Evolutionary conservation across 2,888 invertebrate species (phyloP), one percentile per base, ranked within the genome.

Genomic region (Chrysomela aeneicollis): DNA sequence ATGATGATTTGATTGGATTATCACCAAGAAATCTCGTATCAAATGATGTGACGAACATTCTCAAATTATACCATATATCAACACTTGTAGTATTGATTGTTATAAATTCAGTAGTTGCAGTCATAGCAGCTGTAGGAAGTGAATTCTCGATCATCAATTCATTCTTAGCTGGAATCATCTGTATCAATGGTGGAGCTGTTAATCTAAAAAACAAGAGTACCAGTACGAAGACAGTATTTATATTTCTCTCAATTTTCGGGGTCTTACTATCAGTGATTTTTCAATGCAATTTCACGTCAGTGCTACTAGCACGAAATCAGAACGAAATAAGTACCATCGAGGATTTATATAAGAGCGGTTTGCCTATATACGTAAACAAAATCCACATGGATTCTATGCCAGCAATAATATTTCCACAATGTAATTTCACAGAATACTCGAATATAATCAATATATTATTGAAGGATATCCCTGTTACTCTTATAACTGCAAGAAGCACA

Each of bases 381-480:
- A 15, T 30, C n/a, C 53, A 53, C 15, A 18, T 18, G 2, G 19
- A 53, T 15, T 35, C 9, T 17, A 53, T 53, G n/a, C 53, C 53
- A 8, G 12, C 1, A 18, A 53, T 30, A 2, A 2, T 53, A 2
- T 32, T 17, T 4, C 19, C 12, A 18, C 53, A 53, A 30, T 32
- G 53, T 49, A 21, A 35, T 15, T 53, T 53, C 35, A 19, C 53
- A 6, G 3, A 15, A 4, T 4, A n/a, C 4, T 15, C n/a, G 1
- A 3, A 2, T 2, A 15, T 42, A 12, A 42, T 15, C n/a, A 6
- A 42, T 4, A 1, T 42, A 15, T n/a, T 42, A 12, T 42, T n/a
- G 42, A 35, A 12, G 3, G 12, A 15, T 1, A 2, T 3, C 42
- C 15, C 42, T 1, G 1, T 15, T 1, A 12, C 42, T 15, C 1